Conservation (phyloP, 2,888 invertebrate genomes). For the Cotesia congregata region DNA sequence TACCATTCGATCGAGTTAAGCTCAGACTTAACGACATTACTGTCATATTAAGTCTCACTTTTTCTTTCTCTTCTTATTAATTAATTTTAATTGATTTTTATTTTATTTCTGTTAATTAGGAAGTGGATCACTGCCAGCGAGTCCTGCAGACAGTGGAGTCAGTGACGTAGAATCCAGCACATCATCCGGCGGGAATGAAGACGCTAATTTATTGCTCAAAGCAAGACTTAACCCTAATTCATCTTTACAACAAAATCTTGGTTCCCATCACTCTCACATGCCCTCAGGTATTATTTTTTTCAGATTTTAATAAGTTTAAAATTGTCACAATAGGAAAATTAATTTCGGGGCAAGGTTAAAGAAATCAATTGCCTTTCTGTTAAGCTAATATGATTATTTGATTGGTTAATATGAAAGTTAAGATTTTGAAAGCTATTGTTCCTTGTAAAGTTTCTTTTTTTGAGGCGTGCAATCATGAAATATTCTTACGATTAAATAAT, state of each 20-base stretch:
- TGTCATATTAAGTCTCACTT: constrained; percentile 6
- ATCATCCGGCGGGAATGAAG: constrained; percentile 75
- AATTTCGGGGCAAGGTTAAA: too few species aligned
- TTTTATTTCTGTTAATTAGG: constrained; percentile 51
- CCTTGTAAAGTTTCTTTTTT: too few species aligned
- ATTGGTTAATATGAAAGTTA: too few species aligned
- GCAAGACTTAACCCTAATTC: constrained; percentile 85
- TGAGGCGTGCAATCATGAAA: too few species aligned
- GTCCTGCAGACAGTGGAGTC: constrained; percentile 97
- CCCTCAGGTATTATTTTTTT: constrained; percentile 60
- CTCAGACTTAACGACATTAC: constrained; percentile 25
- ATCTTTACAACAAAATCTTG: constrained; percentile 65
- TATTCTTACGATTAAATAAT: too few species aligned
- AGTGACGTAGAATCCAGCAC: constrained; percentile 97
- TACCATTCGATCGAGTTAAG: constrained; percentile 55
- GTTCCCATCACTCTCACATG: constrained; percentile 67
- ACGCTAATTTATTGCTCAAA: constrained; percentile 76
- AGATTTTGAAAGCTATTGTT: too few species aligned
- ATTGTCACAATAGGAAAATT: too few species aligned
- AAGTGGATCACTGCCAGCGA: constrained; percentile 92
- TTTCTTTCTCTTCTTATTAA: not conserved
- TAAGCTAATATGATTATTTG: too few species aligned
- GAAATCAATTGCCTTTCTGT: too few species aligned
- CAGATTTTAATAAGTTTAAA: too few species aligned
- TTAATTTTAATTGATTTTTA: not conserved